Evolutionary conservation across 2,113 vertebrate species (phyloP).

Genomic region (Antechinus stuartii): DNA sequence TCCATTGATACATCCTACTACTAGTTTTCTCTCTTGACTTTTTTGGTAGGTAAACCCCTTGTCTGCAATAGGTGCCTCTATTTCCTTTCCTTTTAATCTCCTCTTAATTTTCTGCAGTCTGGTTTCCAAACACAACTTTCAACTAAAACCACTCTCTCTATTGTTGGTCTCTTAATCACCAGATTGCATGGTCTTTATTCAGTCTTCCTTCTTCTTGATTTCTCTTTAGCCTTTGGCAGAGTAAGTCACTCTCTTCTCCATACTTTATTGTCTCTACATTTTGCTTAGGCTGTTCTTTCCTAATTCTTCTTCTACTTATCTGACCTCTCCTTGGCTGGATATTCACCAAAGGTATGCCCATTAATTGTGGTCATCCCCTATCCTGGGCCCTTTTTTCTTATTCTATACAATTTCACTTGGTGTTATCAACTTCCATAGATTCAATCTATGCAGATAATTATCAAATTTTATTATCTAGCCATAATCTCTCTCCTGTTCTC

Average conservation of each 20-base stretch:
- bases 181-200: background rate
- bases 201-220: background rate
- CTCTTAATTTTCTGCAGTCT: background rate
- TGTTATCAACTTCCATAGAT: background rate
- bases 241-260: background rate
- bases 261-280: background rate
- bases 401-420: background rate
- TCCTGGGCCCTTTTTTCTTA: background rate
- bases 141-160: background rate
- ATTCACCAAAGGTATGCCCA: background rate
- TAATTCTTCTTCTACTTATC: background rate
- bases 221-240: background rate
- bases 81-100: background rate
- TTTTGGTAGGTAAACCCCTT: background rate
- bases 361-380: background rate
- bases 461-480: background rate
- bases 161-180: background rate
- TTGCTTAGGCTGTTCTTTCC: background rate
- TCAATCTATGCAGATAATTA: background rate
- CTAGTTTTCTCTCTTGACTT: background rate
- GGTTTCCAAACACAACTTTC: background rate
- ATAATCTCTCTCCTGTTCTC: background rate
- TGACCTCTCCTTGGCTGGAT: background rate
- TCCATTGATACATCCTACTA: background rate
- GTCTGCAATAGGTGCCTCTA: background rate